Evolutionary conservation across 2,888 invertebrate species (phyloP).

Genomic region (Linhomoeus sp.): DNA sequence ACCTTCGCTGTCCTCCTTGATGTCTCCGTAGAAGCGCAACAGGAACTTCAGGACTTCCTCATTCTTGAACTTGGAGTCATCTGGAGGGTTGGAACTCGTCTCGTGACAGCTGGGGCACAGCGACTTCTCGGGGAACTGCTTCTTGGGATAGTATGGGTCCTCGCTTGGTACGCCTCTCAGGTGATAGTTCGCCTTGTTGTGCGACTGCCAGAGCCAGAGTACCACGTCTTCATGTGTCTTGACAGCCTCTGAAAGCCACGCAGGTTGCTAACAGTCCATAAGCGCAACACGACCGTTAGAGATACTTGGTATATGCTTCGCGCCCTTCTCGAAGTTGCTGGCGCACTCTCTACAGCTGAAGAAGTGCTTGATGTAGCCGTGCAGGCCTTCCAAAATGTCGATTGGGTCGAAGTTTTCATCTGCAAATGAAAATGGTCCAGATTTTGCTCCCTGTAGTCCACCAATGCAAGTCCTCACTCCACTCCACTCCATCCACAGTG

Average conservation of each 20-base stretch:
- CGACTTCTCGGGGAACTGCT: conserved; percentile 53
- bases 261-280: neutral
- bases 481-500: conserved; percentile 19
- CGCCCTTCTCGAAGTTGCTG: conserved; percentile 69
- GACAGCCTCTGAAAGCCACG: conserved; percentile 37
- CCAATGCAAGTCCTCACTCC: too few species aligned
- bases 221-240: conserved; percentile 50
- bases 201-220: conserved; percentile 74
- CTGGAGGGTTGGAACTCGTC: too few species aligned
- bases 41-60: neutral
- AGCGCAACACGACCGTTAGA: neutral
- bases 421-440: conserved; percentile 12
- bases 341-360: conserved; percentile 82
- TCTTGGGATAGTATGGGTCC: conserved; percentile 69
- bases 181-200: conserved; percentile 66
- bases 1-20: neutral
- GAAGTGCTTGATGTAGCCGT: conserved; percentile 68
- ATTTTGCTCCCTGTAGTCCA: too few species aligned
- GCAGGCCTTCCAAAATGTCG: conserved; percentile 57
- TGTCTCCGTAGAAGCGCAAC: neutral
- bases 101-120: conserved; percentile 39
- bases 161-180: conserved; percentile 54
- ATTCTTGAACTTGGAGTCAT: neutral
- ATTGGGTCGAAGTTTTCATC: conserved; percentile 33
- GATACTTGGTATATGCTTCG: conserved; percentile 26